Conservation (phyloP, 2,797 vertebrate genomes). For the Halcyon smyrnensis region DNA sequence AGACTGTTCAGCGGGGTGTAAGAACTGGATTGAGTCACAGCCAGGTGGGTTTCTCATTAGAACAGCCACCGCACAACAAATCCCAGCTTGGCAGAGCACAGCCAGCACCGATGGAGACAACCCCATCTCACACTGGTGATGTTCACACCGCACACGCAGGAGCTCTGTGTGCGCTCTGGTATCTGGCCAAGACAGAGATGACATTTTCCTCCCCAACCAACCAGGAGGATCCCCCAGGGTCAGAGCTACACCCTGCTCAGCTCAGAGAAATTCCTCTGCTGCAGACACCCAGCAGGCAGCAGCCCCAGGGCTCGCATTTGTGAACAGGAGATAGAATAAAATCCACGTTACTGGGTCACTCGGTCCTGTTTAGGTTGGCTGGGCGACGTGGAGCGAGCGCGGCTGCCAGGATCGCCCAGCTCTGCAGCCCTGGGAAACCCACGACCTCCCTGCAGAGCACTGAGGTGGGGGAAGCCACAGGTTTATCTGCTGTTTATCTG, state of each 20-base stretch:
- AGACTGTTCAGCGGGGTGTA: neutral
- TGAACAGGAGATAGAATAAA: neutral
- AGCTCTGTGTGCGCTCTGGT: neutral
- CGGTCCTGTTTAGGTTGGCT: conserved; percentile 61
- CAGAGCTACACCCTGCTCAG: neutral
- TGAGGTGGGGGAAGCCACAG: rapidly evolving
- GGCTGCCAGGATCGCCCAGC: neutral
- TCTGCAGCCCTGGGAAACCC: neutral
- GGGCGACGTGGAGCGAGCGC: neutral
- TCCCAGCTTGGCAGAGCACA: neutral
- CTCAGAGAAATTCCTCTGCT: neutral
- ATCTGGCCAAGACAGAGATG: neutral
- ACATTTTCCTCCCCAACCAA: neutral
- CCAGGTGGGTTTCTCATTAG: neutral
- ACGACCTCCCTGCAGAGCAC: neutral
- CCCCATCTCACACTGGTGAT: rapidly evolving
- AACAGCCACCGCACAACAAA: neutral
- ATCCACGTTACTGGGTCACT: neutral
- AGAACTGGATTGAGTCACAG: neutral
- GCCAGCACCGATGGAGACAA: neutral
- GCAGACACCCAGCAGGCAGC: neutral
- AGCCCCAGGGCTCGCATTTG: neutral
- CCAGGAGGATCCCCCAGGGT: neutral
- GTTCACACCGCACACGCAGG: rapidly evolving
- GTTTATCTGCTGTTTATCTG: neutral